These are phyloP conservation scores for Scaptomyza pallida DNA, from an alignment of 1,140 invertebrate species.

Conservation along the genomic window DNA sequence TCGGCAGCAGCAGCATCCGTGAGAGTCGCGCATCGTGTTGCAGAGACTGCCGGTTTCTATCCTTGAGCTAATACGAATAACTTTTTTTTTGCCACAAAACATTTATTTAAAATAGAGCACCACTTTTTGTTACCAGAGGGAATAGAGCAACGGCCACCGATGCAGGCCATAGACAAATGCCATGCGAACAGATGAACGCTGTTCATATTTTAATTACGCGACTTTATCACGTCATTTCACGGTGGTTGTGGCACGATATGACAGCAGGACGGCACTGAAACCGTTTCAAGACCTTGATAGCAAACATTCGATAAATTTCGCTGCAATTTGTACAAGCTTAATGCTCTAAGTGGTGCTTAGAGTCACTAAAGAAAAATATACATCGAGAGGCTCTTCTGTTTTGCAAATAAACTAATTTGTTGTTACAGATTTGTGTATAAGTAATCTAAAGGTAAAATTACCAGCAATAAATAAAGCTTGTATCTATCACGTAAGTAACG, in stretches of 20 bases:
- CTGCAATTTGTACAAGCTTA: constrained; percentile 9
- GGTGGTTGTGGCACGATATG: constrained; percentile 56
- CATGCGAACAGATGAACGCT: constrained; percentile 65
- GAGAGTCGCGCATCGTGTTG: constrained; percentile 69
- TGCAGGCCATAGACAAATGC: constrained; percentile 26
- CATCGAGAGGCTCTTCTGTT: not conserved
- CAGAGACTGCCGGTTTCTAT: constrained; percentile 54
- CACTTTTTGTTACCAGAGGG: constrained; percentile 41
- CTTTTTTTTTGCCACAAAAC: constrained; percentile 73
- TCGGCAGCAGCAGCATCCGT: constrained; percentile 56
- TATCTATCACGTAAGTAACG: not conserved
- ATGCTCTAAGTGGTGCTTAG: not conserved
- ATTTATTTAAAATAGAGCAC: constrained; percentile 81
- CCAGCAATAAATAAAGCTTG: not conserved
- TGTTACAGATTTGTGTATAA: not conserved
- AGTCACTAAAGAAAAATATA: not conserved
- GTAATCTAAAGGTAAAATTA: not conserved
- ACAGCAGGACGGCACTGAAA: constrained; percentile 33
- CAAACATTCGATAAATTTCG: constrained; percentile 14
- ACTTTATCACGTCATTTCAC: constrained; percentile 74
- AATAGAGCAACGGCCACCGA: constrained; percentile 40
- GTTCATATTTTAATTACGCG: constrained; percentile 81
- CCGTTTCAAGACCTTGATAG: constrained; percentile 18
- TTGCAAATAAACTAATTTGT: not conserved
- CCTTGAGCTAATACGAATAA: constrained; percentile 69